Base-by-base conservation (phyloP, 2,888 invertebrate genomes). In the Drosophila longiperda region DNA sequence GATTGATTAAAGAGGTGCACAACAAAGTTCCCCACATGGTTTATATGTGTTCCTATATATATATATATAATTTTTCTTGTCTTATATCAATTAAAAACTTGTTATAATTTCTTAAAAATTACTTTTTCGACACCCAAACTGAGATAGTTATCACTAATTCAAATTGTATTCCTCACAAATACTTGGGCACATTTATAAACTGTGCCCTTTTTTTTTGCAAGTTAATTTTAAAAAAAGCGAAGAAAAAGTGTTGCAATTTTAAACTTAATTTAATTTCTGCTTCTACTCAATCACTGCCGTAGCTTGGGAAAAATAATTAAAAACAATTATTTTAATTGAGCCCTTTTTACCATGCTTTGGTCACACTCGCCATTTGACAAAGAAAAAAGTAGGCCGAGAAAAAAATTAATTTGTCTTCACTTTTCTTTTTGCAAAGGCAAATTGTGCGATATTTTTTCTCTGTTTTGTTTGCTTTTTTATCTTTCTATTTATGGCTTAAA, bases 271-370 rank as follows among this genome's bases (percentile, higher is more conserved):
- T 11, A 3, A 17, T 52, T 20, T n/a, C 12, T 8, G 36, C 38
- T 23, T 0, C 20, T 20, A 58, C 42, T 63, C 33, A 61, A 61
- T 65, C 34, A 42, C 38, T 42, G 57, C 11, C 49, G 45, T 11
- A n/a, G 17, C 9, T 12, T 12, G n/a, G n/a, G 17, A 50, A 54
- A 26, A 60, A 42, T 58, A 73, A 73, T 63, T 55, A 20, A 29
- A 52, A 48, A 20, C 26, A 53, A 61, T 69, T 69, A 60, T 40
- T 75, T 60, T 3, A 20, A 42, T 66, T 49, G 9, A 33, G 53
- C 29, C 53, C 36, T 17, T 20, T 23, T 49, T 8, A 42, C 29
- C 11, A n/a, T 34, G 45, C 59, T 20, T 58, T 45, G 33, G 23
- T 53, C 33, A 53, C 45, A 45, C 32, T 40, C n/a, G 23, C 20